Conservation (phyloP, 2,888 invertebrate genomes). For the Cantharis rustica region DNA sequence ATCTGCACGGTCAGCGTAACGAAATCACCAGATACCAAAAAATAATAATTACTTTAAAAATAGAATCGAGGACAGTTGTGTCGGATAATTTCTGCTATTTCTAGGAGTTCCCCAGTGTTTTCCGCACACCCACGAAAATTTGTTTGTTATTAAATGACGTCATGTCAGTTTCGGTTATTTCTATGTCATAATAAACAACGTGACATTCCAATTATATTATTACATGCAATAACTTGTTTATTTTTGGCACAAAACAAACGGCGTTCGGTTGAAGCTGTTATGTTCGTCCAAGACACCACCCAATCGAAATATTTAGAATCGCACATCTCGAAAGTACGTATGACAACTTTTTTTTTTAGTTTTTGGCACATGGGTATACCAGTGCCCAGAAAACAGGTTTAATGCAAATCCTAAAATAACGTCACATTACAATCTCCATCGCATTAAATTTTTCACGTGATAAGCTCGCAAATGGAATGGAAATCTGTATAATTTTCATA, state of each 20-base stretch:
- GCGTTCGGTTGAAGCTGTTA: not conserved
- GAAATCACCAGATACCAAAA: not conserved
- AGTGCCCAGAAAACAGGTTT: not conserved
- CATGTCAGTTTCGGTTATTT: not conserved
- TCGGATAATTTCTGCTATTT: not conserved
- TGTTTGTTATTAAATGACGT: not conserved
- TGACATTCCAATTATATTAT: not conserved
- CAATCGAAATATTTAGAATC: not conserved
- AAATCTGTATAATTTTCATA: not conserved
- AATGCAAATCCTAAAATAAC: not conserved
- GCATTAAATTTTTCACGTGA: not conserved
- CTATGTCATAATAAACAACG: not conserved
- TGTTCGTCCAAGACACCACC: not conserved
- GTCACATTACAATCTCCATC: not conserved
- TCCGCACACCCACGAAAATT: not conserved
- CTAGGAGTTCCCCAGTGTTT: not conserved
- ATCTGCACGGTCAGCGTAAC: not conserved
- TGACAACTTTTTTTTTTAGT: not conserved
- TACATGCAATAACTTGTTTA: not conserved
- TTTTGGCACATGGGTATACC: not conserved
- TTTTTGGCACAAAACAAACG: not conserved
- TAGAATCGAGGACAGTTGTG: not conserved
- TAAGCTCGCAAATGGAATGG: not conserved
- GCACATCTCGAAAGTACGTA: not conserved
- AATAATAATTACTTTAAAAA: not conserved